These are phyloP conservation scores for Shargacucullia verbasci DNA, from an alignment of 2,888 invertebrate species.

Conservation along the genomic window DNA sequence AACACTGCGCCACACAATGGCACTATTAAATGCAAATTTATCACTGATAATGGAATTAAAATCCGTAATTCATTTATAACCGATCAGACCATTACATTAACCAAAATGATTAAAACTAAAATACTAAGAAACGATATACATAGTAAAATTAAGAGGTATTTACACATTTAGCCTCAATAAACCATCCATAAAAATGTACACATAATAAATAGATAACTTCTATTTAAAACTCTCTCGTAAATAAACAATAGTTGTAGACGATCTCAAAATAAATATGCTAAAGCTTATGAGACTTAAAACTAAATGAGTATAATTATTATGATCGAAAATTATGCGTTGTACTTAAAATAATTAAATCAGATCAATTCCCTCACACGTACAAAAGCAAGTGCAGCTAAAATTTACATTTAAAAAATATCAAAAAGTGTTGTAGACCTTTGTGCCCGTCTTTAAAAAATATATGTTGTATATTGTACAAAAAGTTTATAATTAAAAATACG, in stretches of 20 bases:
- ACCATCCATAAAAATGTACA: constrained; percentile 77
- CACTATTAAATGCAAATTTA: constrained; percentile 85
- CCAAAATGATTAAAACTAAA: constrained; percentile 57
- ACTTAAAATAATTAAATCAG: constrained; percentile 66
- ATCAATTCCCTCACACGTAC: constrained; percentile 60
- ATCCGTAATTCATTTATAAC: constrained; percentile 59
- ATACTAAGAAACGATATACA: constrained; percentile 64
- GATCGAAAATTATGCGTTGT: constrained; percentile 82
- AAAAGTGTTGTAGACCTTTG: constrained; percentile 60
- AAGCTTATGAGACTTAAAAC: constrained; percentile 77
- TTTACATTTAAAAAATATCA: constrained; percentile 54
- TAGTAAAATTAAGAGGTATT: constrained; percentile 81
- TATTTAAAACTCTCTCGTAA: constrained; percentile 70
- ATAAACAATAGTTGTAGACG: constrained; percentile 63
- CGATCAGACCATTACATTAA: constrained; percentile 57
- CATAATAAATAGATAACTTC: constrained; percentile 80
- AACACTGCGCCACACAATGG: constrained; percentile 77
- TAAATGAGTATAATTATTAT: constrained; percentile 87
- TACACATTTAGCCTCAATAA: constrained; percentile 85
- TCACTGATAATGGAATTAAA: constrained; percentile 72
- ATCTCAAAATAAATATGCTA: constrained; percentile 82
- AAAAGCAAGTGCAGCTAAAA: constrained; percentile 55
- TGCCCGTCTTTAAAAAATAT: constrained; percentile 63
- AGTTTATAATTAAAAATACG: constrained; percentile 64
- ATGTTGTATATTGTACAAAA: constrained; percentile 66